Percentiles rank a stretch among this genome's conserved stretches.
Evolutionary conservation across 1,140 invertebrate genomes (phyloP).

Genomic region (Aphis gossypii): DNA sequence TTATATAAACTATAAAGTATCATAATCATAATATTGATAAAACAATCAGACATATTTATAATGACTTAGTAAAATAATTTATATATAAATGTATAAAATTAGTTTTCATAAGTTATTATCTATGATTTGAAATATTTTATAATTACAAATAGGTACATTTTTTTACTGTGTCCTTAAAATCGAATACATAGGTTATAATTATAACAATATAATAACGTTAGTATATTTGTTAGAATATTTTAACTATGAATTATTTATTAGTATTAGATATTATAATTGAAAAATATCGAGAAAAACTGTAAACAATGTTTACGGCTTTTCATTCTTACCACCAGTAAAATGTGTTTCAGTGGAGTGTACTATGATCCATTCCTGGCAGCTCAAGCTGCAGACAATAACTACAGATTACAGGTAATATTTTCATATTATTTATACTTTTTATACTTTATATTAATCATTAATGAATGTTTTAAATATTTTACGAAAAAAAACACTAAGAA

Average conservation of each 20-base stretch:
- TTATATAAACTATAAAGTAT: background rate
- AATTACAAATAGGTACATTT: background rate
- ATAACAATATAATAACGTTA: too few species aligned
- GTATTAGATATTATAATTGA: background rate
- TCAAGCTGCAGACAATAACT: slow-evolving; percentile 78
- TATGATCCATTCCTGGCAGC: slow-evolving; percentile 93
- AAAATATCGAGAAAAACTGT: slow-evolving; percentile 44
- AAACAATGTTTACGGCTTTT: slow-evolving; percentile 46
- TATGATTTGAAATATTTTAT: background rate
- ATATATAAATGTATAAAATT: background rate
- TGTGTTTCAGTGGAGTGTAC: slow-evolving; percentile 78
- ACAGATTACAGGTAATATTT: slow-evolving; percentile 77
- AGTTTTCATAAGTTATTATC: background rate
- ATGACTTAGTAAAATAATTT: background rate
- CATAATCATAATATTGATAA: background rate
- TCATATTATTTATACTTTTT: slow-evolving; percentile 16
- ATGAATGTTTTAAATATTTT: background rate
- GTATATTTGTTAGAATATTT: too few species aligned
- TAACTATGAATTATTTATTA: slow-evolving; percentile 1
- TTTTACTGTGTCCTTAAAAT: background rate
- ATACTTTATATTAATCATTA: background rate
- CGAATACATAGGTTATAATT: background rate
- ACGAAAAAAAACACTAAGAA: background rate
- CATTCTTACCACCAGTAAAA: slow-evolving; percentile 57
- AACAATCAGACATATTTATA: background rate